Percentiles rank a stretch among this genome's conserved stretches.
Evolutionary conservation across 2,888 invertebrate genomes (phyloP).

Genomic region (Archips crataeganus): DNA sequence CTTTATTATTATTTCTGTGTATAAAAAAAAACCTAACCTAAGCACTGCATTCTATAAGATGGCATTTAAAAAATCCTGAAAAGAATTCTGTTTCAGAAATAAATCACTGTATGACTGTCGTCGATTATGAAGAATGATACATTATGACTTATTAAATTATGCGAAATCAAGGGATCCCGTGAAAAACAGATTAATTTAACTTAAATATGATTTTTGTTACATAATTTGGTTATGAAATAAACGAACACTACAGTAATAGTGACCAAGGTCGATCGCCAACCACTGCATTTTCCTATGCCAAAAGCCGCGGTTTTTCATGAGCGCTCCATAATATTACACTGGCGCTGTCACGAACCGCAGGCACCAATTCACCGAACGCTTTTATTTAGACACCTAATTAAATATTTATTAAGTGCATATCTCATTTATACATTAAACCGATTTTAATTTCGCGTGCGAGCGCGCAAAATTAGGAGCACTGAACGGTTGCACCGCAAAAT

Average conservation of each 20-base stretch:
- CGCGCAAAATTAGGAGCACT: slow-evolving; percentile 81
- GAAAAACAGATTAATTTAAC: too few species aligned
- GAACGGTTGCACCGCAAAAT: slow-evolving; percentile 79
- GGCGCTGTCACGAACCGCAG: slow-evolving; percentile 67
- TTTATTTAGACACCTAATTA: slow-evolving; percentile 85
- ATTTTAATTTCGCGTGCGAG: slow-evolving; percentile 84
- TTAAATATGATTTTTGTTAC: background rate
- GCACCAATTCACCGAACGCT: slow-evolving; percentile 63
- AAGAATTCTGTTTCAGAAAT: too few species aligned
- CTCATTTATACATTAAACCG: slow-evolving; percentile 83
- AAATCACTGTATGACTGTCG: too few species aligned
- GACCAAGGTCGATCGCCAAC: background rate
- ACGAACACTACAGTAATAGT: background rate
- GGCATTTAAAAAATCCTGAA: too few species aligned
- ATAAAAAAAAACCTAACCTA: too few species aligned
- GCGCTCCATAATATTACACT: slow-evolving; percentile 68
- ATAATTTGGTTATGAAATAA: background rate
- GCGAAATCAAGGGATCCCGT: too few species aligned
- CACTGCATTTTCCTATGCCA: slow-evolving; percentile 35
- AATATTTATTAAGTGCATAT: slow-evolving; percentile 85
- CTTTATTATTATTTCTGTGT: too few species aligned
- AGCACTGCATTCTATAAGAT: too few species aligned
- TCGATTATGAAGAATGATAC: too few species aligned
- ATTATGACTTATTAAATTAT: too few species aligned
- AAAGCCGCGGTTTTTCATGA: slow-evolving; percentile 56